phyloP scores from a whole-genome alignment of 2,888 invertebrate genomes.

The Drosophila subsilvestris region DNA sequence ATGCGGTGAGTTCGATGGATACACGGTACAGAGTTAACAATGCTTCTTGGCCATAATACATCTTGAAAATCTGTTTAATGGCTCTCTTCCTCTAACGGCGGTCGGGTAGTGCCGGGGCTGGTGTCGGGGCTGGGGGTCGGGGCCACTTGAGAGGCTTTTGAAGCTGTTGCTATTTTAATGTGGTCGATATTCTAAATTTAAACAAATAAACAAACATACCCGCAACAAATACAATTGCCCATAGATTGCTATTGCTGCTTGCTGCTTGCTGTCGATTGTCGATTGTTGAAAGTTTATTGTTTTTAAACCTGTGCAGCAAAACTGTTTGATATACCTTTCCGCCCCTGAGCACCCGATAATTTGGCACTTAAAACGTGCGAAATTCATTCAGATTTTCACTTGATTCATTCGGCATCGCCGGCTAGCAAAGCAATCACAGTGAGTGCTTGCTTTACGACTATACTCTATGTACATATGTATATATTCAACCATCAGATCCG shows the following conservation, averaged over 20 bases:
- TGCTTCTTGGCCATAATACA: constrained; percentile 63
- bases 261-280: too few relatives aligned
- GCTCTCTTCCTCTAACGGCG: constrained; percentile 22
- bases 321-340: constrained; percentile 61
- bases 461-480: too few relatives aligned
- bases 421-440: constrained; percentile 44
- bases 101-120: neutral
- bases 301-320: constrained; percentile 66
- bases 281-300: constrained; percentile 74
- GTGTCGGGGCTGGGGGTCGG: neutral
- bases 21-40: constrained; percentile 54
- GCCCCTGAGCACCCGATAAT: constrained; percentile 68
- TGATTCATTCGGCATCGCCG: constrained; percentile 40
- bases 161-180: constrained; percentile 76
- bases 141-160: constrained; percentile 75
- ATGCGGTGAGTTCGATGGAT: too few relatives aligned
- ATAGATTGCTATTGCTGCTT: constrained; percentile 29
- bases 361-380: constrained; percentile 61
- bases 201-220: constrained; percentile 74
- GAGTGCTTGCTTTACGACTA: constrained; percentile 43
- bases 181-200: constrained; percentile 78
- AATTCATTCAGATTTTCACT: constrained; percentile 59
- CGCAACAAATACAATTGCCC: constrained; percentile 21
- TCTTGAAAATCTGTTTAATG: constrained; percentile 77
- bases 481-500: constrained; percentile 23